These are phyloP conservation scores for Oxyruncus cristatus DNA, from an alignment of 2,113 vertebrate genomes.

Conservation along the genomic window DNA sequence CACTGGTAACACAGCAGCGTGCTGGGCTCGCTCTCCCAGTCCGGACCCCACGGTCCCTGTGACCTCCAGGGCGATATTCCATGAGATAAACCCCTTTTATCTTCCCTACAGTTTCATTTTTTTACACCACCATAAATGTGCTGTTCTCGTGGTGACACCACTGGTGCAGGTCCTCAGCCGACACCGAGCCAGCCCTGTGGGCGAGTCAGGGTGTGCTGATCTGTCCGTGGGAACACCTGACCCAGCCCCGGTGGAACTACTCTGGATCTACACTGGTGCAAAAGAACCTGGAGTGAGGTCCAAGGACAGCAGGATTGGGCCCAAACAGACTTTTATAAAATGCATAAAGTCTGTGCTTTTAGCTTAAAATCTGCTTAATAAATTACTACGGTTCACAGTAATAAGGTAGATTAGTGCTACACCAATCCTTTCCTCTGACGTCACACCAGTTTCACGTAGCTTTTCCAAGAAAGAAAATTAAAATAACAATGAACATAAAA, in stretches of 20 bases:
- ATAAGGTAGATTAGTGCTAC: slow-evolving; percentile 3
- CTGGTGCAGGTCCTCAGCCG: not conserved
- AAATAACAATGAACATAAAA: not conserved
- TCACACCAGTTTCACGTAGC: not conserved
- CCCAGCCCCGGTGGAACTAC: not conserved
- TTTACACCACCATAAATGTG: not conserved
- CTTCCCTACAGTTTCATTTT: not conserved
- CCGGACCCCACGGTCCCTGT: fast-evolving
- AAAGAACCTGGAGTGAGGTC: not conserved
- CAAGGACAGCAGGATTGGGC: not conserved
- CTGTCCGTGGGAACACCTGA: not conserved
- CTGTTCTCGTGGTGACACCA: not conserved
- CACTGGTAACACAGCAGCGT: not conserved
- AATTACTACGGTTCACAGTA: not conserved
- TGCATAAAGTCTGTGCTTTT: not conserved
- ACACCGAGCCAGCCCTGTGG: not conserved
- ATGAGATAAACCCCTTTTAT: not conserved
- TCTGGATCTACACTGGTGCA: not conserved
- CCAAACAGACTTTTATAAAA: not conserved
- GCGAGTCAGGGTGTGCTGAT: not conserved
- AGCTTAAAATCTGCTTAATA: not conserved
- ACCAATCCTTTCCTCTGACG: not conserved
- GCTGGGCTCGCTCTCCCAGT: not conserved
- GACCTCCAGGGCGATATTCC: not conserved
- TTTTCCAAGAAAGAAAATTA: not conserved